phyloP scores from a whole-genome alignment of 1,140 invertebrate species.

The Asbolus verrucosus region DNA sequence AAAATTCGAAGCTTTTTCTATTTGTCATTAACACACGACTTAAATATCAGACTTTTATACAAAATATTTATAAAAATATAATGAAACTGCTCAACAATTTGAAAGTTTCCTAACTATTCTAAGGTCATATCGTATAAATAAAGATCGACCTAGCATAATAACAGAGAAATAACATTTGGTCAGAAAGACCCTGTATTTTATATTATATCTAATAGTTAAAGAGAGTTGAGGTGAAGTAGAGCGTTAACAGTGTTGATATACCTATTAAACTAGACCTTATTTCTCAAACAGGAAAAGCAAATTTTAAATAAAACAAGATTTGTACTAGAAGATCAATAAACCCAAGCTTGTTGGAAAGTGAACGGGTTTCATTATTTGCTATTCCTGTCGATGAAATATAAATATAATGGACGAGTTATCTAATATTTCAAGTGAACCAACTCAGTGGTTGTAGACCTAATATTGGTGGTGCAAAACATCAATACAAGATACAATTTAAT shows the following conservation, averaged over 20 bases:
- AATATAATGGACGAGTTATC: constrained; percentile 19
- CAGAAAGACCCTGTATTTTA: constrained; percentile 40
- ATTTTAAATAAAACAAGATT: constrained; percentile 71
- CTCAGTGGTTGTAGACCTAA: not conserved
- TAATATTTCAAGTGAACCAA: constrained; percentile 1
- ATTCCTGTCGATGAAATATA: not conserved
- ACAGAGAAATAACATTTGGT: constrained; percentile 35
- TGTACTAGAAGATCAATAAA: constrained; percentile 74
- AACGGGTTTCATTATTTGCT: not conserved
- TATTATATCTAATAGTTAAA: constrained; percentile 22
- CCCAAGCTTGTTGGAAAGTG: not conserved
- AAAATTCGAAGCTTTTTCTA: not conserved
- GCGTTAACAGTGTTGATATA: constrained; percentile 42
- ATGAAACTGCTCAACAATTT: constrained; percentile 46
- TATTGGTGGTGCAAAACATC: constrained; percentile 13
- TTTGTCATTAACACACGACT: not conserved
- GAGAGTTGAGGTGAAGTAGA: constrained; percentile 32
- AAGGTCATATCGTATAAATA: constrained; percentile 15
- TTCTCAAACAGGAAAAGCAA: constrained; percentile 66
- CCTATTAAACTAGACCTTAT: constrained; percentile 71
- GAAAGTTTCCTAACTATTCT: constrained; percentile 36
- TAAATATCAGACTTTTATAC: constrained; percentile 26
- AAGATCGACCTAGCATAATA: constrained; percentile 17
- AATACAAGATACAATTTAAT: not conserved
- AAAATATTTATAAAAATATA: constrained; percentile 46